A percentile compares a stretch with the other conserved stretches of the same genome.
phyloP scores from a whole-genome alignment of 2,888 invertebrate genomes.

The Drosophila siamana region DNA sequence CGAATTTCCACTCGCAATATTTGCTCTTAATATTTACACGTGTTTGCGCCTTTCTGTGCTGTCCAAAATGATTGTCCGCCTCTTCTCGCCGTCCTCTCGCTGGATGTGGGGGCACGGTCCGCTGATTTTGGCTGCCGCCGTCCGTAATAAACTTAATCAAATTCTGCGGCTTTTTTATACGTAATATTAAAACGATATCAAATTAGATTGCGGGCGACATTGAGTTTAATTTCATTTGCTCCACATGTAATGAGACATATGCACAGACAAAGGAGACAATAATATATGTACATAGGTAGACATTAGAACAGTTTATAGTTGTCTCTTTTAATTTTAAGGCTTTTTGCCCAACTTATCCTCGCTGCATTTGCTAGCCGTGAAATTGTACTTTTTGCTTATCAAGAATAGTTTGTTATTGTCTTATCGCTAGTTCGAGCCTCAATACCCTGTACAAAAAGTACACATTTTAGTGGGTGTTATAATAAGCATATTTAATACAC shows the following conservation, averaged over 20 bases:
- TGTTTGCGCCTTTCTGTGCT: conserved; percentile 28
- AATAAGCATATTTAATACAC: neutral
- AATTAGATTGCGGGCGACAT: conserved; percentile 57
- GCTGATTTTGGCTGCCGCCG: neutral
- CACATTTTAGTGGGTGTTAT: neutral
- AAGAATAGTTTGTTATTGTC: conserved; percentile 61
- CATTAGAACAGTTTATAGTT: neutral
- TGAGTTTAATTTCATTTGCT: conserved; percentile 39
- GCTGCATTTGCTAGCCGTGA: conserved; percentile 32
- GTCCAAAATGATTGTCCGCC: neutral
- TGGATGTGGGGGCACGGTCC: conserved; percentile 13
- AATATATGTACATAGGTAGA: neutral
- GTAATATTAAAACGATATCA: conserved; percentile 50
- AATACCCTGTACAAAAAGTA: conserved; percentile 3
- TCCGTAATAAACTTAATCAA: conserved; percentile 51
- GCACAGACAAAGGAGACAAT: neutral
- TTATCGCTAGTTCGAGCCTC: conserved; percentile 57
- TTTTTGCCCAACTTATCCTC: conserved; percentile 16
- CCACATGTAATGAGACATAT: conserved; percentile 23
- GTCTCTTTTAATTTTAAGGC: conserved; percentile 2
- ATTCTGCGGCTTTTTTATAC: conserved; percentile 19
- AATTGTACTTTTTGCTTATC: conserved; percentile 47
- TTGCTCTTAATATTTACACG: conserved; percentile 68
- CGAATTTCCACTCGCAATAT: conserved; percentile 38
- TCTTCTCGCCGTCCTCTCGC: neutral